Evolutionary conservation across 2,113 vertebrate genomes (phyloP), one percentile per base, ranked within the genome.

Genomic region (Circaetus gallicus): DNA sequence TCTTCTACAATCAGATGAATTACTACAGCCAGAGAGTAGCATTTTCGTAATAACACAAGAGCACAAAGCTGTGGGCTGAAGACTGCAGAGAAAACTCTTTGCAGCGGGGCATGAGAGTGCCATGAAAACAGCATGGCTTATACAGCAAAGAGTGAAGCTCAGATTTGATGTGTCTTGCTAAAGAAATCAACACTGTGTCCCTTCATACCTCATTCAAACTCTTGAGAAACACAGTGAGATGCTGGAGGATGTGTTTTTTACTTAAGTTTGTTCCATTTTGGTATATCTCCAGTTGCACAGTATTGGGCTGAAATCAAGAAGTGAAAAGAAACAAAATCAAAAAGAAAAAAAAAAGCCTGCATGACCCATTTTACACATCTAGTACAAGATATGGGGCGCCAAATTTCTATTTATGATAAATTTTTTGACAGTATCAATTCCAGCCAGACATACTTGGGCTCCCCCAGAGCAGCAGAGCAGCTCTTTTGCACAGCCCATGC

Each of bases 21-120:
- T 28, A 21, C 38, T 20, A 38, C 17, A 73, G 29, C 24, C 34
- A 18, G 40, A 31, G 11, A 65, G 56, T 8, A 74, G 26, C 2
- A 4, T 34, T 40, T 45, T 22, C 17, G 3, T 16, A 50, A 7
- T 5, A 38, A 38, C 9, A n/a, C 32, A 50, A 36, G 36, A 49
- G 52, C 47, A 42, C 21, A 50, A 61, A 77, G 79, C 61, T 58
- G 49, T 6, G 40, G 67, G 62, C 49, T 87, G 22, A 72, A 53
- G 28, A 29, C 38, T 43, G 49, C 32, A 61, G 34, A 36, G 42
- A 26, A 84, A 88, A 58, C 29, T 47, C 29, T 71, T 38, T 32
- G 53, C 50, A 55, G 55, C 0, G 0, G 7, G 32, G 22, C 10
- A 16, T 7, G 28, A 42, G 26, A 8, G 49, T 14, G 25, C 50